Conservation (phyloP, 2,888 invertebrate genomes). For the Sisyra terminalis region DNA sequence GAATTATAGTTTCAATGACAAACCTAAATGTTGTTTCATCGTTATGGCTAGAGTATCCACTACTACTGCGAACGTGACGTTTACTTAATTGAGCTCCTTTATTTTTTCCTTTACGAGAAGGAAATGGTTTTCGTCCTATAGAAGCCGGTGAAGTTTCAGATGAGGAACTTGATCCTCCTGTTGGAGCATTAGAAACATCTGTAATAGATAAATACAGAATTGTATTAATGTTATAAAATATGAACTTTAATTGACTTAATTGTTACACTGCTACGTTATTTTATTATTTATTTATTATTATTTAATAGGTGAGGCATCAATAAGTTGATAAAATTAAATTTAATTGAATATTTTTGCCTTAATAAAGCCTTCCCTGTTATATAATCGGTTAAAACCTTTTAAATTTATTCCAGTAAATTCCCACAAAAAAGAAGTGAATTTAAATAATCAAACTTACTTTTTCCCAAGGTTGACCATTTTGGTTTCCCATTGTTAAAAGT, state of each 20-base stretch:
- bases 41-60: slow-evolving; percentile 69
- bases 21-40: slow-evolving; percentile 74
- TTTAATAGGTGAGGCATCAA: too few relatives aligned
- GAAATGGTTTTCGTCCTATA: slow-evolving; percentile 46
- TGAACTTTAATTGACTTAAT: too few relatives aligned
- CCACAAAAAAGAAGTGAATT: too few relatives aligned
- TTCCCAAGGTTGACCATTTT: not conserved
- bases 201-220: not conserved
- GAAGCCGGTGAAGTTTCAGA: slow-evolving; percentile 56
- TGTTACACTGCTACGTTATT: too few relatives aligned
- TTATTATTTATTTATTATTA: too few relatives aligned
- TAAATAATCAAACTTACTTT: too few relatives aligned
- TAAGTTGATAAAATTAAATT: too few relatives aligned
- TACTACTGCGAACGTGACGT: slow-evolving; percentile 59
- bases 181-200: slow-evolving; percentile 16
- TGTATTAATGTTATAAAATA: too few relatives aligned
- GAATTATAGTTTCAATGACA: slow-evolving; percentile 3
- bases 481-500: slow-evolving; percentile 21
- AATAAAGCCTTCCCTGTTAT: too few relatives aligned
- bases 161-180: slow-evolving; percentile 63
- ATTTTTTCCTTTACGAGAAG: slow-evolving; percentile 48
- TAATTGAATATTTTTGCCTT: too few relatives aligned
- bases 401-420: too few relatives aligned
- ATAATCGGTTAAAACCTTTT: too few relatives aligned
- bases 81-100: slow-evolving; percentile 39